These are phyloP conservation scores for Gambusia holbrooki DNA, from an alignment of 2,113 vertebrate genomes.

Conservation along the genomic window DNA sequence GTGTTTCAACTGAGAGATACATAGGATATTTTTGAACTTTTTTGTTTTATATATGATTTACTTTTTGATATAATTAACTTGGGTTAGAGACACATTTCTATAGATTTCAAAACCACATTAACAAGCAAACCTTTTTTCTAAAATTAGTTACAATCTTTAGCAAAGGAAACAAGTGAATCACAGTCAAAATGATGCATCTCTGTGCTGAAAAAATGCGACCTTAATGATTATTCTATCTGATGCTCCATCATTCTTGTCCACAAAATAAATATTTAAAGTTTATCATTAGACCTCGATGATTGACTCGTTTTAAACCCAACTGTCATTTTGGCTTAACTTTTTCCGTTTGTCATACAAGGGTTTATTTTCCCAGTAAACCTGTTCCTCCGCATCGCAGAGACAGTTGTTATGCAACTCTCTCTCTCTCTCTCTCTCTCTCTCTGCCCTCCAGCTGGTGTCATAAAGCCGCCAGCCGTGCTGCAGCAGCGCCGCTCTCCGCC, in stretches of 20 bases:
- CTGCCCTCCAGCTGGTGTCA: slow-evolving; percentile 56
- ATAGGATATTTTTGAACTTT: background rate
- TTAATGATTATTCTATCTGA: too few relatives aligned
- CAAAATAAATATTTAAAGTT: too few relatives aligned
- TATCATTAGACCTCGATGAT: background rate
- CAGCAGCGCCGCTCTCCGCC: slow-evolving; percentile 42
- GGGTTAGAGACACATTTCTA: too few relatives aligned
- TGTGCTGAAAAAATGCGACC: too few relatives aligned
- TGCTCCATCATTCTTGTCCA: too few relatives aligned
- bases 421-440: background rate
- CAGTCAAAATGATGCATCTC: too few relatives aligned
- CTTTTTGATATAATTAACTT: too few relatives aligned
- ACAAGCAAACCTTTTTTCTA: too few relatives aligned
- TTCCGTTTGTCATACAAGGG: background rate
- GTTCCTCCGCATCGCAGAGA: slow-evolving; percentile 28
- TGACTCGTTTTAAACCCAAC: background rate
- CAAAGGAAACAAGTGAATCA: background rate
- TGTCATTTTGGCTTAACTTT: background rate
- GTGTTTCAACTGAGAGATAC: too few relatives aligned
- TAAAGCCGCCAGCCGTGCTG: slow-evolving; percentile 57
- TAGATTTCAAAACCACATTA: too few relatives aligned
- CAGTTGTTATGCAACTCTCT: slow-evolving; percentile 47
- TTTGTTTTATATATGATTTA: background rate
- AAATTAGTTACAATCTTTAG: too few relatives aligned
- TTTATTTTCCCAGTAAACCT: slow-evolving; percentile 8